Evolutionary conservation across 2,113 vertebrate genomes (phyloP).

Genomic region (Amphilophus citrinellus): DNA sequence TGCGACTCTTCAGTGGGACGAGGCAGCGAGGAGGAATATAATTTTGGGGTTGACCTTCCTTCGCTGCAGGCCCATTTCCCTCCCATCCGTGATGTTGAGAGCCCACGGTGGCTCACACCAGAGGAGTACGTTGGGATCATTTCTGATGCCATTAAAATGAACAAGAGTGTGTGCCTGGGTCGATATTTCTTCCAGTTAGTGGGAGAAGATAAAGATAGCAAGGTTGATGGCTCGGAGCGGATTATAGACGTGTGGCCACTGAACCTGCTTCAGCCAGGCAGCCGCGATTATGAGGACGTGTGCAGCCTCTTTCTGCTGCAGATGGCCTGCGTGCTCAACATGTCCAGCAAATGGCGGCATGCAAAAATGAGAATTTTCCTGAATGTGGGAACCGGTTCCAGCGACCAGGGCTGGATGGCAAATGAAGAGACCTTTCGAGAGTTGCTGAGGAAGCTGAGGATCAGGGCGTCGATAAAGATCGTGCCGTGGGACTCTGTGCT

Average conservation of each 20-base stretch:
- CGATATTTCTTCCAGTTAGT: constrained; percentile 85
- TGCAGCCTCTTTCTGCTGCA: constrained; percentile 92
- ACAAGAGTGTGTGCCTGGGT: constrained; percentile 90
- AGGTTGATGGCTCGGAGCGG: constrained; percentile 63
- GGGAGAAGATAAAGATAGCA: constrained; percentile 69
- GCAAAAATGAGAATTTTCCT: constrained; percentile 91
- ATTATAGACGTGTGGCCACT: constrained; percentile 92
- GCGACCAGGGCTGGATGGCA: constrained; percentile 84
- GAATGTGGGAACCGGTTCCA: constrained; percentile 80
- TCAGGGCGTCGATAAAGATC: constrained; percentile 88
- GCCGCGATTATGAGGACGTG: constrained; percentile 84
- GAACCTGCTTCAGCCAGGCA: constrained; percentile 85
- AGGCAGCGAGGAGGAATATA: constrained; percentile 74
- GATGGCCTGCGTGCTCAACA: constrained; percentile 94
- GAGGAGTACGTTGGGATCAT: constrained; percentile 90
- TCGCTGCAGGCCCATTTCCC: constrained; percentile 90
- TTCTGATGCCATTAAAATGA: constrained; percentile 91
- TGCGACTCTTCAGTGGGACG: constrained; percentile 62
- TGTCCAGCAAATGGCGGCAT: constrained; percentile 89
- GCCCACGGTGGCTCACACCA: constrained; percentile 81
- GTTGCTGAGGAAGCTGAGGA: constrained; percentile 87
- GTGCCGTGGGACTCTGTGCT: constrained; percentile 88
- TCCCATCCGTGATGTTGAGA: constrained; percentile 84
- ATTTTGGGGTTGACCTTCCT: constrained; percentile 86
- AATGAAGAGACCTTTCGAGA: constrained; percentile 88